These are phyloP conservation scores for Phalera bucephala DNA, from an alignment of 2,888 invertebrate genomes.

Conservation along the genomic window DNA sequence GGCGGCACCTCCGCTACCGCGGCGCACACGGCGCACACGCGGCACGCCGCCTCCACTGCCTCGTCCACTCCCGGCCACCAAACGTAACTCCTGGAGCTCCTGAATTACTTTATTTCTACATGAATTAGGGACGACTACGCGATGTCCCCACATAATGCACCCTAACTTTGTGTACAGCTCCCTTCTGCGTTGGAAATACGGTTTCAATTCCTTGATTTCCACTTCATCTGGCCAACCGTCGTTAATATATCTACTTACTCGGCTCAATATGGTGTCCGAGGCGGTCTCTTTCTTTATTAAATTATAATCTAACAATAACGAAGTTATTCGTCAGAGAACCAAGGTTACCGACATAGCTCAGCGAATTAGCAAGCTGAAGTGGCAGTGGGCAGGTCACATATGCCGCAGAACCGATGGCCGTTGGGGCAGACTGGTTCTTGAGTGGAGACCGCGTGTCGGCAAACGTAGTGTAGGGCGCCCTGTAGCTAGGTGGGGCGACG, in stretches of 20 bases:
- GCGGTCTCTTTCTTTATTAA: conserved; percentile 1
- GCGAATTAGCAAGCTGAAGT: too few relatives aligned
- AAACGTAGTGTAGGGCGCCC: too few relatives aligned
- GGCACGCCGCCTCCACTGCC: background rate
- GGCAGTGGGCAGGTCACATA: too few relatives aligned
- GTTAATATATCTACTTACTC: background rate
- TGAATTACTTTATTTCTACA: background rate
- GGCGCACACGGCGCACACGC: background rate
- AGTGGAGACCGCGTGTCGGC: too few relatives aligned
- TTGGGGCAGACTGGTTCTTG: too few relatives aligned
- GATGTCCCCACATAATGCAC: background rate
- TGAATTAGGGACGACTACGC: background rate
- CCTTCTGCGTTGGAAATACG: background rate
- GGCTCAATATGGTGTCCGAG: background rate
- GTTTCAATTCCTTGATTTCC: conserved; percentile 3
- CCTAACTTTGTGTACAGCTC: conserved; percentile 1
- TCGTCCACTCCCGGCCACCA: background rate
- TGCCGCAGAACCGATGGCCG: too few relatives aligned
- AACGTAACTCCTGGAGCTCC: background rate
- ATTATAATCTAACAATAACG: conserved; percentile 1
- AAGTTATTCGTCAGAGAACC: too few relatives aligned
- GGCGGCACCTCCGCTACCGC: background rate
- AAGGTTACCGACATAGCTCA: too few relatives aligned
- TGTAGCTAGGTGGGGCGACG: too few relatives aligned
- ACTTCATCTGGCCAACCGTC: conserved; percentile 1